Conservation (phyloP, 2,888 invertebrate species). For the Adelphocoris suturalis region DNA sequence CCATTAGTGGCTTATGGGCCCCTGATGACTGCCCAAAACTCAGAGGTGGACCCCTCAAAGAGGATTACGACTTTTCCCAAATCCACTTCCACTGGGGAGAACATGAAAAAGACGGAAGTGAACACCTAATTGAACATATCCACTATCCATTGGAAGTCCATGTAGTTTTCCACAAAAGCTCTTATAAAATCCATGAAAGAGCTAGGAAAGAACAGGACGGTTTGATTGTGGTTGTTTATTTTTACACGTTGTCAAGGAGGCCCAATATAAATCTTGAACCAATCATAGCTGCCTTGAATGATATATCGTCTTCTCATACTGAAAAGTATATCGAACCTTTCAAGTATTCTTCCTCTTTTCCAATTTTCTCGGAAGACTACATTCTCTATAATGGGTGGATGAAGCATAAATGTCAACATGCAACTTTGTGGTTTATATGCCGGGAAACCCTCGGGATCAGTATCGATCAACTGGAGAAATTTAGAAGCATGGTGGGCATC, state of each 20-base stretch:
- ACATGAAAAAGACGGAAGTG: constrained; percentile 54
- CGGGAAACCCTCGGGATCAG: constrained; percentile 56
- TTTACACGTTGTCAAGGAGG: constrained; percentile 38
- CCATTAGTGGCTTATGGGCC: constrained; percentile 55
- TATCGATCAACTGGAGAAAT: constrained; percentile 31
- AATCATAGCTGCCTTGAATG: not conserved
- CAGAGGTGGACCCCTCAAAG: constrained; percentile 52
- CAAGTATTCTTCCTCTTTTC: constrained; percentile 45
- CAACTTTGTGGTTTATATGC: constrained; percentile 61
- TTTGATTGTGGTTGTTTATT: constrained; percentile 57
- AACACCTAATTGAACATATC: constrained; percentile 43
- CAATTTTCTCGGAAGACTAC: constrained; percentile 62
- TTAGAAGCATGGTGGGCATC: constrained; percentile 8
- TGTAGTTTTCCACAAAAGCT: constrained; percentile 58
- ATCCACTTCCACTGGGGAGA: constrained; percentile 68
- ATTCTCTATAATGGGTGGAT: constrained; percentile 66
- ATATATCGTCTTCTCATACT: not conserved
- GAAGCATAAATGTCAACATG: constrained; percentile 52
- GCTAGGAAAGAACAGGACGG: constrained; percentile 58
- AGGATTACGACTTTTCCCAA: constrained; percentile 62
- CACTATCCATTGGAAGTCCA: constrained; percentile 61
- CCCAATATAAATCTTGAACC: constrained; percentile 33
- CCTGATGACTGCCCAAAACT: constrained; percentile 21
- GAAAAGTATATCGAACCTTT: constrained; percentile 47
- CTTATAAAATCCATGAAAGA: constrained; percentile 56